These are phyloP conservation scores for Acrobasis repandana DNA, from an alignment of 2,888 invertebrate genomes.

Conservation along the genomic window DNA sequence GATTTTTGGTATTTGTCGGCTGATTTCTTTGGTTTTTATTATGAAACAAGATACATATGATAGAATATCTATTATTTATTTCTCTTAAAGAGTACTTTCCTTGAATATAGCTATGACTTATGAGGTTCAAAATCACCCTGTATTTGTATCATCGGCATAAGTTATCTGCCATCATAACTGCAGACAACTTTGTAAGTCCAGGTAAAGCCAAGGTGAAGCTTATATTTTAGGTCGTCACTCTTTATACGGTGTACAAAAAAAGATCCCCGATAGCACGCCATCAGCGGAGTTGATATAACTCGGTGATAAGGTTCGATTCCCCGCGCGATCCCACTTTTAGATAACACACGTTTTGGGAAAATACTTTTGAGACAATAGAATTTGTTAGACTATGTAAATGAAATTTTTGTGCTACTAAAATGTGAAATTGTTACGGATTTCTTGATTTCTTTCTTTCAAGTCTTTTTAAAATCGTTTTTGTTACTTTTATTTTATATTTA, in stretches of 20 bases:
- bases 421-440: neutral
- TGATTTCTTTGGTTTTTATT: too few species aligned
- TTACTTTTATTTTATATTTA: too few species aligned
- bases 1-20: too few species aligned
- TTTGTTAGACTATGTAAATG: slow-evolving; percentile 30
- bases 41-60: too few species aligned
- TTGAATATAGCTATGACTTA: too few species aligned
- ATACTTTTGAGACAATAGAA: slow-evolving; percentile 56
- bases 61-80: too few species aligned
- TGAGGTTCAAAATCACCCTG: too few species aligned
- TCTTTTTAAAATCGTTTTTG: too few species aligned
- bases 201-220: neutral
- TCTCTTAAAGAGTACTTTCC: too few species aligned
- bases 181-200: neutral
- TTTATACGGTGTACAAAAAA: slow-evolving; percentile 41
- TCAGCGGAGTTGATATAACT: slow-evolving; percentile 56
- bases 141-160: too few species aligned
- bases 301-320: slow-evolving; percentile 73
- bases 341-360: slow-evolving; percentile 65
- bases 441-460: too few species aligned
- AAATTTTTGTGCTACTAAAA: slow-evolving; percentile 4
- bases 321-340: slow-evolving; percentile 57
- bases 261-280: slow-evolving; percentile 51
- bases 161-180: neutral
- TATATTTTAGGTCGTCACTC: slow-evolving; percentile 26